A percentile compares a stretch with the other conserved stretches of the same genome.
Evolutionary conservation across 2,888 invertebrate genomes (phyloP).

Genomic region (Cynaeus angustus): DNA sequence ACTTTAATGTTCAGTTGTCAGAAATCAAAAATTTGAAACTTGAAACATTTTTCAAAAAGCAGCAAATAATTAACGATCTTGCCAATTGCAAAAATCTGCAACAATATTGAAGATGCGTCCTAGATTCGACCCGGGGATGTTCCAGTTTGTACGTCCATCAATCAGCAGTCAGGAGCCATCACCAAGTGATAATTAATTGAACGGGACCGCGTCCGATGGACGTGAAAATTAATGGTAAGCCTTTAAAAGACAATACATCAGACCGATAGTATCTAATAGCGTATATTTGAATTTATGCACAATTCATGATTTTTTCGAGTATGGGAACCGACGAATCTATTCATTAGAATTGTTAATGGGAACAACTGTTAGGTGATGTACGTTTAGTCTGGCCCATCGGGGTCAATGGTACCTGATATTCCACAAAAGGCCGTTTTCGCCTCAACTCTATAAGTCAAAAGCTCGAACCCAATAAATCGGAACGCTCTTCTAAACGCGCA

Average conservation of each 20-base stretch:
- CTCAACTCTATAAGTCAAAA: constrained; percentile 48
- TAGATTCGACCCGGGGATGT: background rate
- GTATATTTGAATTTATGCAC: constrained; percentile 44
- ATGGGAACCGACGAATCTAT: constrained; percentile 30
- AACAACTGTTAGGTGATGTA: constrained; percentile 22
- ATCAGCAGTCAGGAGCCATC: constrained; percentile 27
- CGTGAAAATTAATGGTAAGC: constrained; percentile 47
- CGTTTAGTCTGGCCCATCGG: constrained; percentile 10
- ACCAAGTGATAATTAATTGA: constrained; percentile 44
- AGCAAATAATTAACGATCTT: too few species aligned
- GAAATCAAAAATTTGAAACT: too few species aligned
- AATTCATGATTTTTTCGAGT: constrained; percentile 44
- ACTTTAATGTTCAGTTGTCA: too few species aligned
- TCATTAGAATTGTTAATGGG: constrained; percentile 44
- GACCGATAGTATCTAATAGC: constrained; percentile 29
- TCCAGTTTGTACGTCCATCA: constrained; percentile 3
- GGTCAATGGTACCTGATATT: constrained; percentile 30
- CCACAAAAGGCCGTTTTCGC: constrained; percentile 31
- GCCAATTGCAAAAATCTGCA: too few species aligned
- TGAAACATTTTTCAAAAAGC: too few species aligned
- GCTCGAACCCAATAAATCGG: constrained; percentile 42
- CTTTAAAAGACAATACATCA: constrained; percentile 49
- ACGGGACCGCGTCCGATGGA: constrained; percentile 29
- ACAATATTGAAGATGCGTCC: too few species aligned
- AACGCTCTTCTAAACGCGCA: constrained; percentile 34